Evolutionary conservation across 2,797 vertebrate genomes (phyloP).

Genomic region (Echiichthys vipera): DNA sequence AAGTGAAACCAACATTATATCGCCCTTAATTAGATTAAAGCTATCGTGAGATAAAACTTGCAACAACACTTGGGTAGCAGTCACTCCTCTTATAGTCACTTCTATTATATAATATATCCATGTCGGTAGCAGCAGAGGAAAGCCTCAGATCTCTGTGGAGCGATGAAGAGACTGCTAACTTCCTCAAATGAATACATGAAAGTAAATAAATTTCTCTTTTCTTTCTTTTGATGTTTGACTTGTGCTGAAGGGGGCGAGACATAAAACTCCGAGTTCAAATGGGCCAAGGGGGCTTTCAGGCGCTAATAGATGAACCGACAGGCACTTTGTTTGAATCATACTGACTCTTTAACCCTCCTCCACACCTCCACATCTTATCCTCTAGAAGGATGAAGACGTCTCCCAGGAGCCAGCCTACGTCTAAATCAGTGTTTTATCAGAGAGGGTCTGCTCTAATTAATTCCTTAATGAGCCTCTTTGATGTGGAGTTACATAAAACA

Average conservation of each 20-base stretch:
- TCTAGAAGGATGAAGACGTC: conserved; percentile 21
- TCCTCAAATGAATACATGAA: background rate
- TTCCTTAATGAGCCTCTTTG: conserved; percentile 69
- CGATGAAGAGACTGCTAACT: background rate
- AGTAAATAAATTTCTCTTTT: background rate
- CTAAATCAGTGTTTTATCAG: conserved; percentile 54
- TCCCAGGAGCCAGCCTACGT: conserved; percentile 55
- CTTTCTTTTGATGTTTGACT: background rate
- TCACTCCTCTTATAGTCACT: too few species aligned
- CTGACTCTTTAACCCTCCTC: background rate
- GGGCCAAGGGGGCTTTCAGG: background rate
- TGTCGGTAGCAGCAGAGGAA: background rate
- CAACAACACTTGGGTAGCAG: background rate
- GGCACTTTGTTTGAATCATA: conserved; percentile 8
- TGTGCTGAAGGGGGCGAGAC: too few species aligned
- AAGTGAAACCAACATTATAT: background rate
- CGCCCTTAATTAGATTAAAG: background rate
- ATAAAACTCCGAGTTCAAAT: background rate
- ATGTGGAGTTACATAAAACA: conserved; percentile 61
- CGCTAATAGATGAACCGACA: background rate
- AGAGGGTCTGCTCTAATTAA: conserved; percentile 72
- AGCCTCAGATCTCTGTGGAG: background rate
- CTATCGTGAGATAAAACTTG: background rate
- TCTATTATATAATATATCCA: background rate
- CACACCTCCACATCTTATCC: background rate